Conservation (phyloP, 2,113 vertebrate species). For the Hyperoodon ampullatus region DNA sequence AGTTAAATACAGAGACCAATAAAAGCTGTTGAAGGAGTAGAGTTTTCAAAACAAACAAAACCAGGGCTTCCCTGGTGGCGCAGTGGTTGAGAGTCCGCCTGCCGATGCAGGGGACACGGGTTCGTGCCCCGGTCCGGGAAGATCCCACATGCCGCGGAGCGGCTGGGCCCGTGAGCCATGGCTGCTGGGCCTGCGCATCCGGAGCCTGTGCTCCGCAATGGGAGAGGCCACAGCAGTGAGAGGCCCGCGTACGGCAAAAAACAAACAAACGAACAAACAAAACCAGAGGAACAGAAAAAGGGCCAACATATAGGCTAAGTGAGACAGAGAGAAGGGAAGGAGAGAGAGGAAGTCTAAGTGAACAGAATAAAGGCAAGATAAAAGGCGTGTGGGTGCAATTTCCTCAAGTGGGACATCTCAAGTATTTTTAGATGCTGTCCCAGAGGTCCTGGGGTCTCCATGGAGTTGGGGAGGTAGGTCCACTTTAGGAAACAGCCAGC, state of each 20-base stretch:
- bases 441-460: not conserved
- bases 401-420: not conserved
- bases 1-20: not conserved
- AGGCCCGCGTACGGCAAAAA: no score
- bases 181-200: no score
- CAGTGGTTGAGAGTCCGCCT: no score
- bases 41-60: not conserved
- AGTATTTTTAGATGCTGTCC: not conserved
- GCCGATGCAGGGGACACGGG: no score
- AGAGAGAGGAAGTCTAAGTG: not conserved
- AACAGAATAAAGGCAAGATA: not conserved
- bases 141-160: no score
- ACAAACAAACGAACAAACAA: no score
- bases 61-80: no score
- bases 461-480: not conserved
- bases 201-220: no score
- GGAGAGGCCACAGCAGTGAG: no score
- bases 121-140: no score
- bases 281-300: not conserved
- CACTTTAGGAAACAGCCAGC: not conserved
- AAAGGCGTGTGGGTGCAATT: not conserved
- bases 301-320: not conserved
- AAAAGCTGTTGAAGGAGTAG: not conserved
- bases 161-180: no score
- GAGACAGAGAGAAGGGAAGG: not conserved